phyloP scores from a whole-genome alignment of 2,797 vertebrate species.

The Pantherophis vulpinus region DNA sequence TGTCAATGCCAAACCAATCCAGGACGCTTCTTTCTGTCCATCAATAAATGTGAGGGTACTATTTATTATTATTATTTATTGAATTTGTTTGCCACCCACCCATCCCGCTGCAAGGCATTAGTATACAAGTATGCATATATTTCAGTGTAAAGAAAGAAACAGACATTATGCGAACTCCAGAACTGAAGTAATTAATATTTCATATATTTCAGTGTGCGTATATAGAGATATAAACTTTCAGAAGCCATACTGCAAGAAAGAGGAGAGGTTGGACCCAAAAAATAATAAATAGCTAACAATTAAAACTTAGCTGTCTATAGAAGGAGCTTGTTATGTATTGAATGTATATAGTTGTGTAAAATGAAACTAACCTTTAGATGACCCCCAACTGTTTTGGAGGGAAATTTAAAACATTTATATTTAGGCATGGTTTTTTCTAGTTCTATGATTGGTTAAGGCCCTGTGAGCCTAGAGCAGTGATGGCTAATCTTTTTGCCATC shows the following conservation, averaged over 20 bases:
- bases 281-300: not conserved
- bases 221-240: not conserved
- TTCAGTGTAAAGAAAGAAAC: no score
- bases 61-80: not conserved
- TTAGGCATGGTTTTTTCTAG: no score
- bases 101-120: not conserved
- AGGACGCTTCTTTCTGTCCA: not conserved
- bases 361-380: no score
- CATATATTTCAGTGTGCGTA: not conserved
- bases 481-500: no score
- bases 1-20: not conserved
- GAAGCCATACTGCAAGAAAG: not conserved
- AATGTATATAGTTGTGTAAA: no score
- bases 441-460: no score
- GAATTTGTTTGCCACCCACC: not conserved
- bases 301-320: not conserved
- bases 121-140: not conserved
- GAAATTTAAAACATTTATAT: no score
- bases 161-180: no score
- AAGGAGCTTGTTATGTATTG: not conserved
- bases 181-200: no score
- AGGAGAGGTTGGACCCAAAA: not conserved
- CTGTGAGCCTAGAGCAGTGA: no score
- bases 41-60: not conserved
- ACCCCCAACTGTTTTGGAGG: no score